Evolutionary conservation across 2,113 vertebrate genomes (phyloP), one percentile per base, ranked within the genome.

Genomic region (Zosterops borbonicus): DNA sequence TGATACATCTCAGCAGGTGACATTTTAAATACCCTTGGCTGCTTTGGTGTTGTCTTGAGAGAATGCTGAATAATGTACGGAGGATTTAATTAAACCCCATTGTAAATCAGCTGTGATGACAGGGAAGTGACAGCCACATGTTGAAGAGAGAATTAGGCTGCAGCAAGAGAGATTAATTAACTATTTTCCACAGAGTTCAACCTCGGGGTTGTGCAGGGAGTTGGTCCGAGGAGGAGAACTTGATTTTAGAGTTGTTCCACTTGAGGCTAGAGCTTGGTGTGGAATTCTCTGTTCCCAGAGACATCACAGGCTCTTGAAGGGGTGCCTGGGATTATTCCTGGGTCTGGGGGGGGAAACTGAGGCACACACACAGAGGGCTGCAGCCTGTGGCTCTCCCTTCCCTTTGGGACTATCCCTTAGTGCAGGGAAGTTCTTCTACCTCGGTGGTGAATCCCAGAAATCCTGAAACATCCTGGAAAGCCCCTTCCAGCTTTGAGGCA

Each of bases 21-120:
- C 97, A 90, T 97, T 97, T 97, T 98, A 97, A 98, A 97, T 96
- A 98, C 97, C 97, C 97, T 67, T 69, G 95, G 97, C 96, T 96
- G 89, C 97, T 96, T 96, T 95, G 96, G 96, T 92, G 97, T 96
- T 97, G 98, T 97, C 97, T 98, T 98, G 85, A 92, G 97, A 98
- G 97, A 97, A 97, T 89, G 97, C 97, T 95, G 97, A 97, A 97
- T 97, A 97, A 98, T 94, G 95, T 96, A 96, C 86, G 10, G 96
- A 97, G 98, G 97, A 98, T 98, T 98, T 98, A 98, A 98, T 98
- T 98, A 98, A 98, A 97, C 94, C 97, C 96, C 83, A 97, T 94
- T 98, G 97, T 97, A 98, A 98, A 98, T 98, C 98, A 98, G 97
- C 95, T 88, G 52, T 95, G 97, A 96, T 97, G 98, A 98, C 98